Percentiles rank a stretch among this genome's conserved stretches.
These are phyloP conservation scores for Alentia gelatinosa DNA, from an alignment of 2,888 invertebrate species.

Conservation along the genomic window DNA sequence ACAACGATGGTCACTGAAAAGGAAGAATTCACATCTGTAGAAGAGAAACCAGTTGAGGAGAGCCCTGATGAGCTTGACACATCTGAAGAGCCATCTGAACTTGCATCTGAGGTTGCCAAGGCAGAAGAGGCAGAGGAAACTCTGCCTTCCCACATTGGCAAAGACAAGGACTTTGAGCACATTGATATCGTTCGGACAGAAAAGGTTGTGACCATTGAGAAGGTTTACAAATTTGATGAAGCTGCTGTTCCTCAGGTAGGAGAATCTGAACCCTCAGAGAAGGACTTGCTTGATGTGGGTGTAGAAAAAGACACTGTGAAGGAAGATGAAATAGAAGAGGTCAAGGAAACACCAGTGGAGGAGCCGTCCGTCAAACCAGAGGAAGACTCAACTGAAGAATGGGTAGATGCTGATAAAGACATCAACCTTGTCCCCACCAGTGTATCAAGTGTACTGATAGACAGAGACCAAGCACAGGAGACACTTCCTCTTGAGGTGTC, in stretches of 20 bases:
- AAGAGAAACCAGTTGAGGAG: not conserved
- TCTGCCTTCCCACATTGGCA: not conserved
- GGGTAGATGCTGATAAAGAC: not conserved
- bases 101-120: not conserved
- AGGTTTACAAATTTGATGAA: not conserved
- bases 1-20: not conserved
- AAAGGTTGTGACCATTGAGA: not conserved
- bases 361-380: not conserved
- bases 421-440: not conserved
- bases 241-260: not conserved
- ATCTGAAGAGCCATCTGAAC: not conserved
- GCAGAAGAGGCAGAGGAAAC: not conserved
- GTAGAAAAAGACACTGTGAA: not conserved
- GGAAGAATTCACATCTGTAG: not conserved
- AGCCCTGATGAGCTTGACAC: not conserved
- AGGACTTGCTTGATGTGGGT: no score
- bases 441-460: not conserved
- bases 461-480: no score
- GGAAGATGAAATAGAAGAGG: not conserved
- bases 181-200: not conserved
- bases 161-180: not conserved
- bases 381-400: not conserved
- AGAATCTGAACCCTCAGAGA: no score
- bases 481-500: no score
- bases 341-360: not conserved